Evolutionary conservation across 2,888 invertebrate genomes (phyloP).

Genomic region (Hartigia nigra): DNA sequence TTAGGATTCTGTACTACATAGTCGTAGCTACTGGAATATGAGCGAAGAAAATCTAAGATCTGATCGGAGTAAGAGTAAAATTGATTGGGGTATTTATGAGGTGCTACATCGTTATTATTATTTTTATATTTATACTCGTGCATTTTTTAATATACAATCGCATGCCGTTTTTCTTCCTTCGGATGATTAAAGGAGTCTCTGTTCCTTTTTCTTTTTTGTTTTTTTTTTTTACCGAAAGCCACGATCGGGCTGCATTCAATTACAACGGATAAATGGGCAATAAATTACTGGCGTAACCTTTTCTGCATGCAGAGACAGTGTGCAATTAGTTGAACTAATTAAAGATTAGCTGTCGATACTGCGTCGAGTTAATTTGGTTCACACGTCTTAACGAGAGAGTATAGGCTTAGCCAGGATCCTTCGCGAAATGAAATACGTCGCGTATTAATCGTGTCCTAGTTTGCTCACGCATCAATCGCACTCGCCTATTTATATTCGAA

Average conservation of each 20-base stretch:
- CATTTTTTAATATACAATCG: not conserved
- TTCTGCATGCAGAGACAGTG: constrained; percentile 48
- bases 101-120: not conserved
- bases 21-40: not conserved
- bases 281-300: constrained; percentile 58
- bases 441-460: constrained; percentile 4
- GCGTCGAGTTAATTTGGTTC: constrained; percentile 56
- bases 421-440: constrained; percentile 4
- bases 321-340: constrained; percentile 59
- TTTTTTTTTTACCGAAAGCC: not conserved
- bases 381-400: constrained; percentile 28
- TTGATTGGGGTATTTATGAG: not conserved
- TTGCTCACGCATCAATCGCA: not conserved
- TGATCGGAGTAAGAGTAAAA: not conserved
- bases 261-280: constrained; percentile 45
- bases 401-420: constrained; percentile 13
- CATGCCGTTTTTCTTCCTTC: not conserved
- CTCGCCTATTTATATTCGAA: not conserved
- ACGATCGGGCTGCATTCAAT: constrained; percentile 52
- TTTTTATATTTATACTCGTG: not conserved
- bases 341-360: constrained; percentile 56
- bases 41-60: not conserved
- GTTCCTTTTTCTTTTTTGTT: not conserved
- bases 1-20: not conserved
- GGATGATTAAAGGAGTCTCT: not conserved